Base-by-base conservation (phyloP, 2,113 vertebrate species). In the Rhegmatorhina hoffmannsi region DNA sequence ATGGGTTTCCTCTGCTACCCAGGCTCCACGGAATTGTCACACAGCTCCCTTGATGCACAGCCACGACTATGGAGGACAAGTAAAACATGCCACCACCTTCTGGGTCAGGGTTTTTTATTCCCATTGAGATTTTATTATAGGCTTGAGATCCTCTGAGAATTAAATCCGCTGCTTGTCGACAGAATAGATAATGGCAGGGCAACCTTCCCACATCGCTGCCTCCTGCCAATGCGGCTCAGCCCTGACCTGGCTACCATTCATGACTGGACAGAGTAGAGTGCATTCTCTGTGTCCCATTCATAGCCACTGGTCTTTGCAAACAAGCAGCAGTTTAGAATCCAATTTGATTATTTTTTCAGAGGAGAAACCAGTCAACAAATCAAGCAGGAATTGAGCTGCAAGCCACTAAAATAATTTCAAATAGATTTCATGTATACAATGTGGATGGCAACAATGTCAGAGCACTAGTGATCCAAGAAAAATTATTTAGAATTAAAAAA, bases 181-280 rank as follows among this genome's bases (percentile, higher is more conserved):
- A 68, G 93, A 93, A 94, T n/a, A 95, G 94, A 92, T 94, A 95
- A 94, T 84, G 77, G 93, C 81, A 94, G 72, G 94, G 79, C 84
- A 94, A 76, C 80, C 88, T 94, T 94, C 93, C 93, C 94, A 95
- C 66, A 95, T 68, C 77, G 44, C 76, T 78, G 80, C 89, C 90
- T 95, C 74, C 80, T 92, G 92, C 92, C 91, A 94, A 18, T 68
- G 33, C 3, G 0, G 89, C 86, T 96, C 90, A 91, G 92, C 64
- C 47, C 88, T 95, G 95, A 92, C 90, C 90, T 91, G 91, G 81
- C 90, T 89, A 78, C 94, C 86, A 85, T 87, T 96, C 91, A 93
- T 80, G 86, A 82, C 80, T 86, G 94, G 87, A 84, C 92, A 76
- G 86, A 95, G 89, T 62, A 44, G 90, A 86, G 80, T 73, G 94